Conservation (phyloP, 2,888 invertebrate species). For the Hemicrepidius hirtus region DNA sequence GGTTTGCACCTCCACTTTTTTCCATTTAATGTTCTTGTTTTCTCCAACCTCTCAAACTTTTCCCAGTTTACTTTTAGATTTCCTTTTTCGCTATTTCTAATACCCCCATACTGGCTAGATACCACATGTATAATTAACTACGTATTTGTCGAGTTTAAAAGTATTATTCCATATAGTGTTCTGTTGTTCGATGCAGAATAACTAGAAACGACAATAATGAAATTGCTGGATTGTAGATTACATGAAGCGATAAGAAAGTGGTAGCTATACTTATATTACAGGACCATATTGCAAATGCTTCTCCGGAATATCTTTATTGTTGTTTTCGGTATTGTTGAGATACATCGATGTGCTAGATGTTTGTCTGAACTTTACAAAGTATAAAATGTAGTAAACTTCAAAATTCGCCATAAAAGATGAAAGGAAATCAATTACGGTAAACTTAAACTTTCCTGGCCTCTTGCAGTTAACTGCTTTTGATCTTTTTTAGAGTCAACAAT, state of each 20-base stretch:
- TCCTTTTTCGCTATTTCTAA: too few species aligned
- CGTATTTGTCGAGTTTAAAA: neutral
- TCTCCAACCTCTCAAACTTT: too few species aligned
- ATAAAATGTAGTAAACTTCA: conserved; percentile 19
- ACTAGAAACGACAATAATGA: conserved; percentile 50
- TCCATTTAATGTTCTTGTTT: too few species aligned
- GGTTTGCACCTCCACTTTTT: too few species aligned
- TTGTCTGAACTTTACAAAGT: conserved; percentile 25
- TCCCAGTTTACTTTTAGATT: too few species aligned
- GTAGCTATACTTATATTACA: conserved; percentile 52
- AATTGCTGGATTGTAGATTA: conserved; percentile 54
- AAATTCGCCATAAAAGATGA: conserved; percentile 35
- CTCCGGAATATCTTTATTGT: conserved; percentile 43
- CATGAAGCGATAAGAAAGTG: conserved; percentile 51
- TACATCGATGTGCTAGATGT: conserved; percentile 5
- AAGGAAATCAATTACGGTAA: conserved; percentile 52
- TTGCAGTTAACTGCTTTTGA: conserved; percentile 48
- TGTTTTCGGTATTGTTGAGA: conserved; percentile 33
- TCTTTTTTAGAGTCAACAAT: conserved; percentile 45
- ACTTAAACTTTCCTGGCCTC: conserved; percentile 42
- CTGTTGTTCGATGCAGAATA: conserved; percentile 20
- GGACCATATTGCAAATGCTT: conserved; percentile 43
- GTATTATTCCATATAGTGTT: neutral
- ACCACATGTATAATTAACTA: too few species aligned
- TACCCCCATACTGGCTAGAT: too few species aligned